Conservation (phyloP, 2,888 invertebrate species). For the Cremastinae sp. region DNA sequence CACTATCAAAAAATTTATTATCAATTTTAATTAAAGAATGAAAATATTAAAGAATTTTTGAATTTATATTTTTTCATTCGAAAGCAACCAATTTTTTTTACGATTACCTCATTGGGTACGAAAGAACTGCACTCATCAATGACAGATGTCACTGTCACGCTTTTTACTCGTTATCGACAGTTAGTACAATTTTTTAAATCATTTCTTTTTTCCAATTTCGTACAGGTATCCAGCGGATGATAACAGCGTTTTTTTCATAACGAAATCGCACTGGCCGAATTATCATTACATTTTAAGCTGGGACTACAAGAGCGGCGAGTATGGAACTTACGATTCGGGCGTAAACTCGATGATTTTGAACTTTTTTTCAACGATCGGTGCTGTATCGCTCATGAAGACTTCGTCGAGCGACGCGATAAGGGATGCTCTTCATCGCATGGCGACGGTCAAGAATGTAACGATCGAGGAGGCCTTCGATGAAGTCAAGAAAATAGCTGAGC, state of each 20-base stretch:
- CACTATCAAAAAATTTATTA: too few relatives aligned
- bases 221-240: conserved; percentile 86
- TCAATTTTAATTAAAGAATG: too few relatives aligned
- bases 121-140: too few relatives aligned
- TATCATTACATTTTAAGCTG: conserved; percentile 90
- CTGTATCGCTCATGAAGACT: conserved; percentile 85
- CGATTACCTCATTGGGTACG: too few relatives aligned
- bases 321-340: conserved; percentile 86
- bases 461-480: conserved; percentile 71
- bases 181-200: not conserved
- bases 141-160: too few relatives aligned
- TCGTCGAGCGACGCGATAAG: conserved; percentile 84
- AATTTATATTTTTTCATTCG: too few relatives aligned
- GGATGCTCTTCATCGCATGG: conserved; percentile 83
- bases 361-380: conserved; percentile 86
- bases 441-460: conserved; percentile 69
- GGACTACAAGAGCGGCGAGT: conserved; percentile 92
- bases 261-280: conserved; percentile 89
- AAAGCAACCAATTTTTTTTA: too few relatives aligned
- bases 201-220: conserved; percentile 55
- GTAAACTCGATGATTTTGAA: conserved; percentile 86
- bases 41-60: too few relatives aligned
- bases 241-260: conserved; percentile 88
- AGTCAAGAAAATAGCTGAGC: conserved; percentile 66
- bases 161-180: not conserved